Evolutionary conservation across 2,888 invertebrate genomes (phyloP), one percentile per base, ranked within the genome.

Genomic region (Polyploca ridens): DNA sequence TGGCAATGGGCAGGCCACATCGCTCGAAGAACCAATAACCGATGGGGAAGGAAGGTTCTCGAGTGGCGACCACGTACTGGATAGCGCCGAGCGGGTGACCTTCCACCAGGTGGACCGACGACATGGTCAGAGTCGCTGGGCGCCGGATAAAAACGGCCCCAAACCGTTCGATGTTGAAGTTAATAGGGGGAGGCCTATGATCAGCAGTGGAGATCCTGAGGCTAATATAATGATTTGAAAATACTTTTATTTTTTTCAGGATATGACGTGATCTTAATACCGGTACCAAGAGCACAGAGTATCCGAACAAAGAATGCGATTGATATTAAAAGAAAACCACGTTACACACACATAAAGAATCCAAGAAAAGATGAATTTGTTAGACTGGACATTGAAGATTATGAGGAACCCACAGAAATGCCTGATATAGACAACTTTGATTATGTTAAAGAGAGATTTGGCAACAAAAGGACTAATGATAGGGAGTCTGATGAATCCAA

Each of bases 191-290:
- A 27, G 27, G 27, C 27, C 27, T 27, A 27, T 27, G 27, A 27
- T 27, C 27, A 27, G 27, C 27, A 27, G 27, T 2, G 27, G 27
- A 27, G 27, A 27, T 27, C 27, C 27, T 27, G 1, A 27, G 27
- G 27, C 27, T 27, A 2, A 27, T 27, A 27, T 27, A 27, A 27
- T 27, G 2, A 27, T 27, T 27, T 27, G 27, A 27, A 27, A 27
- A 44, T 33, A 7, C 57, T 57, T 5, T 59, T 7, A n/a, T n/a
- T 62, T 59, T 19, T 89, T 86, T 38, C 80, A 90, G 90, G 82
- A 70, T 87, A 78, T 67, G 86, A 90, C 63, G 70, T 91, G n/a
- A 73, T 90, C 38, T 72, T 90, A n/a, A 88, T 91, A 77, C 89
- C 91, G 65, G 74, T 88, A 8, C 69, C 75, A 33, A 68, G 76